These are phyloP conservation scores for Typhlichthys subterraneus DNA, from an alignment of 2,797 vertebrate genomes.

Conservation along the genomic window DNA sequence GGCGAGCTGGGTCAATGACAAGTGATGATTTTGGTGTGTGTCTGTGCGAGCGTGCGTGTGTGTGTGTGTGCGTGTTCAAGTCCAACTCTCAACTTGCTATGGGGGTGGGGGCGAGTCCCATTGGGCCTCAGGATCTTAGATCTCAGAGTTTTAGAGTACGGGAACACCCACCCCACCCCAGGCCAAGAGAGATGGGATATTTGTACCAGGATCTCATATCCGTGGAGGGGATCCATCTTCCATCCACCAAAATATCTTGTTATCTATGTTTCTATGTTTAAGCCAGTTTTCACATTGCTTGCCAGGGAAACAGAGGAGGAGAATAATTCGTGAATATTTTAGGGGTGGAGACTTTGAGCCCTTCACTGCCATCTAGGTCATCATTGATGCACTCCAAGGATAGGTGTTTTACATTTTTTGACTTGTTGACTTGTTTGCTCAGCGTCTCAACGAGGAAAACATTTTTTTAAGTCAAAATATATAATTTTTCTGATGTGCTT, in stretches of 20 bases:
- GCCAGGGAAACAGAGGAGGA: conserved; percentile 33
- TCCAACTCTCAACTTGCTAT: conserved; percentile 19
- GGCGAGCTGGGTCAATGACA: conserved; percentile 72
- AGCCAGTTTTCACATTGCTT: conserved; percentile 45
- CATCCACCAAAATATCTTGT: conserved; percentile 66
- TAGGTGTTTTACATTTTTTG: conserved; percentile 53
- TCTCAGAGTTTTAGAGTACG: no score
- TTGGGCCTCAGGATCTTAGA: no score
- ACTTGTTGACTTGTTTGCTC: conserved; percentile 58
- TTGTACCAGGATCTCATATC: conserved; percentile 47
- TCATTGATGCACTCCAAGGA: conserved; percentile 61
- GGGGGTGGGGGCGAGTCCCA: conserved; percentile 3
- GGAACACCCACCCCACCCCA: conserved; percentile 13
- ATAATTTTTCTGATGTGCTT: conserved; percentile 18
- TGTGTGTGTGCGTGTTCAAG: conserved; percentile 33
- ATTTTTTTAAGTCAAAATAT: conserved; percentile 55
- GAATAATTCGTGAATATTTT: conserved; percentile 74
- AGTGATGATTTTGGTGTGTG: conserved; percentile 62
- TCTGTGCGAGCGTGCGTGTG: conserved; percentile 38
- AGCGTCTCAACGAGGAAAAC: conserved; percentile 58
- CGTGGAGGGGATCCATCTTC: conserved; percentile 52
- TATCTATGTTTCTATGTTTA: conserved; percentile 21
- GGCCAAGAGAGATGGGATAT: conserved; percentile 37
- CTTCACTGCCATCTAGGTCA: conserved; percentile 70
- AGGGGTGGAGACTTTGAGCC: conserved; percentile 73